Base-by-base conservation (phyloP, 2,888 invertebrate genomes). In the Drosophila borealis region DNA sequence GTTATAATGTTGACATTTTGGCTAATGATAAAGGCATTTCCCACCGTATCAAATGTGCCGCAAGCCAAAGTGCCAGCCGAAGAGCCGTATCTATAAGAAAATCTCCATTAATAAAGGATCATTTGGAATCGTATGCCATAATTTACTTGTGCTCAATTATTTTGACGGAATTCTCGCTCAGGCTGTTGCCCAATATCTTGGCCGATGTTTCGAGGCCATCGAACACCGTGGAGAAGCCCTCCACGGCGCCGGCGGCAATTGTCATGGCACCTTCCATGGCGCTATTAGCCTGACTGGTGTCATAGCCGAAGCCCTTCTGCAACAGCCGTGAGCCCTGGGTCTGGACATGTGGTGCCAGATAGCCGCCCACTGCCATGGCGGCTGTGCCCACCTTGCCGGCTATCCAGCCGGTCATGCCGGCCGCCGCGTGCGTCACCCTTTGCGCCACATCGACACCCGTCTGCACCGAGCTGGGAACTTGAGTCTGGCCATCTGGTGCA, bases 131-230 rank as follows among this genome's bases (percentile, higher is more conserved):
- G 14, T 25, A 25, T n/a, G 10, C 11, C 1, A 33, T 0, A 17
- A 37, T 93, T 92, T 93, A 96, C 96, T 95, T 96, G 89, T 96
- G 94, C 79, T 95, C 93, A 42, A 96, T 95, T 59, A 96, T 94
- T 85, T 94, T 94, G 0, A 96, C 96, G 0, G 96, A 96, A 91
- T 96, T 96, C 76, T 95, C 93, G 53, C 95, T 94, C 25, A 96
- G 90, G 86, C 93, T 94, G 37, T 88, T 91, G 9, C 95, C 96
- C 53, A 96, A 90, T 50, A 94, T 94, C 62, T 93, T 93, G 1
- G 96, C 96, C 0, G 96, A 96, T 50, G 94, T 93, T 85, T 96
- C 96, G 41, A 96, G 91, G 3, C 96, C 95, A 80, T 94, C 93
- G 89, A 95, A 96, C 11, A 96, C 94, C 0, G 96, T 95, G 0